Percentiles rank a stretch among this genome's conserved stretches.
Evolutionary conservation across 2,888 invertebrate species (phyloP).

Genomic region (Drosophila stalkeri): DNA sequence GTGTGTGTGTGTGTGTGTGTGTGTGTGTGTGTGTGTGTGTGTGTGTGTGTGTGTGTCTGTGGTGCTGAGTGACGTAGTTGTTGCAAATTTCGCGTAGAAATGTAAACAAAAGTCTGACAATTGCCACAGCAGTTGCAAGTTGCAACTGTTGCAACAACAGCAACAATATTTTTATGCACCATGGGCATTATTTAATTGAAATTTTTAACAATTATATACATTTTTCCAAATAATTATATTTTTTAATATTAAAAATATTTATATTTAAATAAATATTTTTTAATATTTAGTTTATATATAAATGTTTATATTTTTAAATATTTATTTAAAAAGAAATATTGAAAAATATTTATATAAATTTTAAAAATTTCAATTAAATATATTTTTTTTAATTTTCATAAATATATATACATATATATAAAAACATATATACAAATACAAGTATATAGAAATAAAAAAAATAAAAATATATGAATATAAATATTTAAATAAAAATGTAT

Average conservation of each 20-base stretch:
- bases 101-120: constrained; percentile 65
- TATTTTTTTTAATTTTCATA: too few species aligned
- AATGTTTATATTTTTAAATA: neutral
- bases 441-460: too few species aligned
- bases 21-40: constrained; percentile 24
- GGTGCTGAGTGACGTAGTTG: constrained; percentile 64
- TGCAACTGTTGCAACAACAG: constrained; percentile 30
- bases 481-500: too few species aligned
- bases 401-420: too few species aligned
- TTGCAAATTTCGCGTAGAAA: constrained; percentile 64
- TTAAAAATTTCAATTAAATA: too few species aligned
- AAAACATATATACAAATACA: too few species aligned
- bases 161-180: constrained; percentile 10
- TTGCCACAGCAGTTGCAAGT: constrained; percentile 53
- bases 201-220: neutral
- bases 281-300: neutral
- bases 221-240: too few species aligned
- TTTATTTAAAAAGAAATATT: too few species aligned
- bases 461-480: too few species aligned
- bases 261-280: neutral
- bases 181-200: neutral
- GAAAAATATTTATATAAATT: neutral
- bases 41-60: constrained; percentile 22
- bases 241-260: neutral
- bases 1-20: constrained; percentile 2